A percentile compares a stretch with the other conserved stretches of the same genome.
Evolutionary conservation across 2,888 invertebrate genomes (phyloP).

Genomic region (Strigamia crassipes): DNA sequence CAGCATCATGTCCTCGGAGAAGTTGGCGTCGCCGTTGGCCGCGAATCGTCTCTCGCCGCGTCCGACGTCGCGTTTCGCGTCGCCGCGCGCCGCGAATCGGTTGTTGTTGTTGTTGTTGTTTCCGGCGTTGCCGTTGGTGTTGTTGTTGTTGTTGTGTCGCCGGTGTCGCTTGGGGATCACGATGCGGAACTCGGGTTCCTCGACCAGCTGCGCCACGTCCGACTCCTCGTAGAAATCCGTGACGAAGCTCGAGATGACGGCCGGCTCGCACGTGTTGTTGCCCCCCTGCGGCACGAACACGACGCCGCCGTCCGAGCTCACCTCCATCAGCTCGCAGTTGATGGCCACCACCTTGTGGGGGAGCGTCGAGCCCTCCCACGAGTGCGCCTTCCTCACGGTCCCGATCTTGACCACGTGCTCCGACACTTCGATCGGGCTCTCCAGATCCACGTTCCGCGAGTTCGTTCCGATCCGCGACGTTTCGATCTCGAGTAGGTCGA

Average conservation of each 20-base stretch:
- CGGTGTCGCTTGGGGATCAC: conserved; percentile 78
- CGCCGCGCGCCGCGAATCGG: not conserved
- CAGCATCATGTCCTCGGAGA: conserved; percentile 48
- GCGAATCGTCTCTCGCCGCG: not conserved
- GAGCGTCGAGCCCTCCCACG: conserved; percentile 18
- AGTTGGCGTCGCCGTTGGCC: not conserved
- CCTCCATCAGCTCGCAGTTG: not conserved
- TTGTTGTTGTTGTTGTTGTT: too few relatives aligned
- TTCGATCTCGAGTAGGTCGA: not conserved
- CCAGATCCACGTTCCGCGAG: not conserved
- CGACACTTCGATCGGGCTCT: not conserved
- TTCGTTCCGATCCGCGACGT: not conserved
- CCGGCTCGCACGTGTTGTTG: conserved; percentile 1
- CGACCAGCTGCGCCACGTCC: conserved; percentile 50
- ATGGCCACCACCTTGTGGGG: not conserved
- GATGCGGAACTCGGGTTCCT: conserved; percentile 71
- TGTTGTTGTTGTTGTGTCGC: too few relatives aligned
- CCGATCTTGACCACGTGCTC: not conserved
- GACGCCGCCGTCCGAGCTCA: conserved; percentile 4
- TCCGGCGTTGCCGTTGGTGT: conserved; percentile 61
- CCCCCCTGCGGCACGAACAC: not conserved
- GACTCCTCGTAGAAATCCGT: conserved; percentile 47
- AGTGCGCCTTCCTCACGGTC: conserved; percentile 29
- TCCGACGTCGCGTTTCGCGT: conserved; percentile 62
- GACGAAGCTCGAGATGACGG: conserved; percentile 27